phyloP scores from a whole-genome alignment of 2,797 vertebrate genomes.

The Falco peregrinus region DNA sequence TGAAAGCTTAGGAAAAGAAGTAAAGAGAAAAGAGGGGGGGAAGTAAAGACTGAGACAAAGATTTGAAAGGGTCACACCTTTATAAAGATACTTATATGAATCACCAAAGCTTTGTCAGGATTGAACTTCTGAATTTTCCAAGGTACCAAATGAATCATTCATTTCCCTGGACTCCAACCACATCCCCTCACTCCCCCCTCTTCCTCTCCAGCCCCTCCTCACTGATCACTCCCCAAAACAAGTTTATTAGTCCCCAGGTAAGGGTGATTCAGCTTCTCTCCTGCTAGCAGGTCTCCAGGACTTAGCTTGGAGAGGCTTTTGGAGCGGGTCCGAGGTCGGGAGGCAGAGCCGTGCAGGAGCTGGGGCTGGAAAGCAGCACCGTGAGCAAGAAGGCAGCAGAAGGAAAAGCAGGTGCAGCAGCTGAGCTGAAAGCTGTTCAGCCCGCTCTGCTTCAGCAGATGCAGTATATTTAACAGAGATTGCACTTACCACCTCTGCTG shows the following conservation, averaged over 20 bases:
- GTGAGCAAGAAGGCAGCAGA: background rate
- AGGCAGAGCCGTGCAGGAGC: background rate
- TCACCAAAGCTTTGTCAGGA: background rate
- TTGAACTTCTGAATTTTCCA: background rate
- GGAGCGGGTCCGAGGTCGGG: rapidly evolving
- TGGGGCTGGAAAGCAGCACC: background rate
- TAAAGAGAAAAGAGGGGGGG: background rate
- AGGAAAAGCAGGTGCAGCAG: background rate
- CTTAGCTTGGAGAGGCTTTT: too few species aligned
- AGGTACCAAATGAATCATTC: background rate
- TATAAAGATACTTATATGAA: background rate
- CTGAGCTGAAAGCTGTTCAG: background rate
- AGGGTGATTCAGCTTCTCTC: background rate
- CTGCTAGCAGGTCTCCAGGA: background rate
- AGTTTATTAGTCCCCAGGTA: background rate
- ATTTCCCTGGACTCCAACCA: background rate
- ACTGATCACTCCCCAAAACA: rapidly evolving
- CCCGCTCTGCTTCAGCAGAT: background rate
- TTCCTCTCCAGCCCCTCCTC: background rate
- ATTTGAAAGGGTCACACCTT: background rate
- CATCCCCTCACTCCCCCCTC: rapidly evolving
- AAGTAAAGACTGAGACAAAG: background rate
- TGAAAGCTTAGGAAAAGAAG: background rate
- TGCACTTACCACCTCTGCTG: background rate
- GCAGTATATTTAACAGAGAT: background rate